Evolutionary conservation across 2,888 invertebrate species (phyloP), one percentile per base, ranked within the genome.

Genomic region (Lasioglossum vierecki): DNA sequence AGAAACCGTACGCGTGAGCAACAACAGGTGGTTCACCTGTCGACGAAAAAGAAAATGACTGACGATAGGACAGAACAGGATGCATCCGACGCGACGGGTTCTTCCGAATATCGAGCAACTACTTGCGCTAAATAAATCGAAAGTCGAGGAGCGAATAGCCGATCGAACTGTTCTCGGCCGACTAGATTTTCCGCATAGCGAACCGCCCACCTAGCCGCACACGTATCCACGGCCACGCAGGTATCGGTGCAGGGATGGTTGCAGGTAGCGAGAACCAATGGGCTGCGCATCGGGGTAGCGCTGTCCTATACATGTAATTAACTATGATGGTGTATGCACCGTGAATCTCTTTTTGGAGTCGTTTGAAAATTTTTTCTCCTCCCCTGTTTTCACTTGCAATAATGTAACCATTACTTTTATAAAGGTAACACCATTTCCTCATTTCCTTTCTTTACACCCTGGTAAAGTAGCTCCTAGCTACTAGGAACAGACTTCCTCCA

Each of bases 21-120:
- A 18, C 53, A 77, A 77, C 68, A 77, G 77, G 68, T 77, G 39
- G 49, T 2, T 39, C 76, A 41, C 53, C 39, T 39, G 76, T 18
- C 35, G 35, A 18, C 66, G 18, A 22, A 66, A 35, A 35, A 68
- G 66, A 68, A 35, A 68, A 22, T 39, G 22, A 39, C 35, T 39
- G 2, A 9, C 30, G 63, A 22, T 15, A 30, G 60, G 5, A 15
- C 2, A 60, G 60, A 3, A n/a, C 2, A n/a, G 53, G 3, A 9
- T 9, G 53, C 3, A 8, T 30, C 8, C 53, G 9, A 49, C 49
- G 49, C 18, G 60, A 4, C 66, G 18, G 30, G 35, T 18, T 18
- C 8, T 18, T 66, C 35, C 66, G 8, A 66, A 30, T 66, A 66
- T 66, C 35, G 15, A 30, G 4, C 30, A 22, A 22, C 15, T 6